Percentiles rank a stretch among this genome's conserved stretches.
These are phyloP conservation scores for Ornithoptera alexandrae DNA, from an alignment of 2,888 invertebrate genomes.

Conservation along the genomic window DNA sequence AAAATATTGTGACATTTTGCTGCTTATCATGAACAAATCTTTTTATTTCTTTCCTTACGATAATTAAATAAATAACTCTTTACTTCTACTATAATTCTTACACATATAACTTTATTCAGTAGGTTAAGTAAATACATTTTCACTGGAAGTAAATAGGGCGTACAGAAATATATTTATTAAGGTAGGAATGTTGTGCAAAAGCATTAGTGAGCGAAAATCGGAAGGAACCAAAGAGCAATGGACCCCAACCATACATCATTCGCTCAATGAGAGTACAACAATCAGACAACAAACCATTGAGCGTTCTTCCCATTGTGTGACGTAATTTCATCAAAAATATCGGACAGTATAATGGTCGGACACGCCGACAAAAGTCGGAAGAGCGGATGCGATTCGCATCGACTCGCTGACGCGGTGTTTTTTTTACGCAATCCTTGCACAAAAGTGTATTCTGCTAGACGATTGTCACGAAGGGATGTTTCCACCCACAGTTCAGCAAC, in stretches of 20 bases:
- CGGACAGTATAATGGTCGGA: conserved; percentile 63
- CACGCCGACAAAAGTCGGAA: conserved; percentile 76
- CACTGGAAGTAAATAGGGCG: neutral
- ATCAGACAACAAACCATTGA: conserved; percentile 74
- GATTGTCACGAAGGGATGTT: conserved; percentile 74
- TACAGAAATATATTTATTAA: conserved; percentile 50
- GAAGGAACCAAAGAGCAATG: conserved; percentile 59
- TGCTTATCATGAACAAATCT: conserved; percentile 33
- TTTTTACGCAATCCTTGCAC: conserved; percentile 67
- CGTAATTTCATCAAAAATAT: conserved; percentile 79
- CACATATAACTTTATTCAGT: neutral
- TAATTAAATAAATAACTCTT: conserved; percentile 17
- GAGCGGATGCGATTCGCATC: conserved; percentile 78
- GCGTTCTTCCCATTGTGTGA: conserved; percentile 65
- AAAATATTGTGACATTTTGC: conserved; percentile 71
- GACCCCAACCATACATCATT: conserved; percentile 65
- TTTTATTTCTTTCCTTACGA: conserved; percentile 26
- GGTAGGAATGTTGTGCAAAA: conserved; percentile 58
- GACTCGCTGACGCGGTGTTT: conserved; percentile 61
- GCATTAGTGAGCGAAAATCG: conserved; percentile 61
- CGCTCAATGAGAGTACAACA: conserved; percentile 74
- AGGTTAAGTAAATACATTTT: neutral
- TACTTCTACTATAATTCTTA: conserved; percentile 5
- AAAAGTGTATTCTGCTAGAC: conserved; percentile 50
- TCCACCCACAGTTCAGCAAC: conserved; percentile 76